Evolutionary conservation across 2,113 vertebrate species (phyloP), one percentile per base, ranked within the genome.

Genomic region (Ranitomeya imitator): DNA sequence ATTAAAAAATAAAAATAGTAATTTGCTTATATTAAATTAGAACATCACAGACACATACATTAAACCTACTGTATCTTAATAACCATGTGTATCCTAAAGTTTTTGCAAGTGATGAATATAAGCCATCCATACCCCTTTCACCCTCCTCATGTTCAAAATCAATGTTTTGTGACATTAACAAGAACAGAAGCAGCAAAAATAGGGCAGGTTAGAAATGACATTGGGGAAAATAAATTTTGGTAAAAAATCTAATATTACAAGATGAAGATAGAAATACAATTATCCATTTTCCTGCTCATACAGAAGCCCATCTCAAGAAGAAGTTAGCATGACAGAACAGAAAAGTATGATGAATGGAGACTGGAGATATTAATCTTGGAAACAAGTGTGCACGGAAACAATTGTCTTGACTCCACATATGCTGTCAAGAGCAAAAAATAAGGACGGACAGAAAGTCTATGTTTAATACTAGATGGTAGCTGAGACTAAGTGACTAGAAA

Each of bases 321-420:
- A 59, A 90, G 88, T 77, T 78, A 18, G 86, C 52, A 52, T 90
- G 83, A 90, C 83, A 91, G 88, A 90, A 92, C 86, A 79, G 8
- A 84, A 31, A 91, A 90, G 57, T 87, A 90, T 91, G 83, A 93
- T 83, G 76, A 92, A 91, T 92, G 86, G 71, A 77, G 26, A 80
- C 84, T 83, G 61, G 57, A 90, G 90, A 73, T 89, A 91, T 80
- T 90, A 90, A 92, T 90, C 87, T 87, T 78, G 57, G 54, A 13
- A 4, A 79, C 74, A 83, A 90, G 85, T 73, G 89, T 79, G 23
- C 74, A 88, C 86, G 13, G 90, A 23, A 80, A 21, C 54, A 78
- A 21, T 86, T 89, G 89, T 86, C 76, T 90, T 90, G 71, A 91
- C 79, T 86, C 18, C 65, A 90, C 9, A 90, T 77, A 90, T 91